Evolutionary conservation across 2,888 invertebrate genomes (phyloP).

Genomic region (Atethmia centrago): DNA sequence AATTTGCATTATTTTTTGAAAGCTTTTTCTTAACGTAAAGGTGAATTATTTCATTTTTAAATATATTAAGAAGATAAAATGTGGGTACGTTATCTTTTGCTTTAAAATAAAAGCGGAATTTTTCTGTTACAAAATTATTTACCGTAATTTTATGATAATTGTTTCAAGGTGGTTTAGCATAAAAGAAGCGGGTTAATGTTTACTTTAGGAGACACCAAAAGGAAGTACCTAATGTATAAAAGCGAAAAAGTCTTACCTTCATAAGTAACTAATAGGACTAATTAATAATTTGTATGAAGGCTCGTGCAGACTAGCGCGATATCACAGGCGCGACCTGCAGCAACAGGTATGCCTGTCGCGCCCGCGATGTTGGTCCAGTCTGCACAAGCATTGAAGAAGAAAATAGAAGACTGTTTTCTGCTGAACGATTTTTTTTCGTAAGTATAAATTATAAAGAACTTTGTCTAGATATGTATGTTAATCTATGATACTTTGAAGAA

Average conservation of each 20-base stretch:
- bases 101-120: neutral
- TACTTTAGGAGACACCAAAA: neutral
- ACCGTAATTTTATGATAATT: slow-evolving; percentile 20
- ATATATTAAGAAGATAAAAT: neutral
- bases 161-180: neutral
- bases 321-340: no score
- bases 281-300: neutral
- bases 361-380: no score
- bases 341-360: no score
- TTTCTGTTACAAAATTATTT: slow-evolving; percentile 1
- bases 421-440: neutral
- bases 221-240: neutral
- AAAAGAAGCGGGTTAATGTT: neutral
- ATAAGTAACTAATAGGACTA: no score
- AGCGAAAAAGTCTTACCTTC: neutral
- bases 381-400: no score
- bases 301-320: no score
- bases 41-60: slow-evolving; percentile 29
- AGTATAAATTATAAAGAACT: no score
- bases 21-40: slow-evolving; percentile 21
- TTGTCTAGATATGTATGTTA: no score
- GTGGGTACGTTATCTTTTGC: neutral
- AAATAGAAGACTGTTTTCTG: neutral
- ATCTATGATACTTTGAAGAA: no score
- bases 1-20: slow-evolving; percentile 52